phyloP scores from a whole-genome alignment of 2,888 invertebrate genomes.

The Orchesella flavescens region DNA sequence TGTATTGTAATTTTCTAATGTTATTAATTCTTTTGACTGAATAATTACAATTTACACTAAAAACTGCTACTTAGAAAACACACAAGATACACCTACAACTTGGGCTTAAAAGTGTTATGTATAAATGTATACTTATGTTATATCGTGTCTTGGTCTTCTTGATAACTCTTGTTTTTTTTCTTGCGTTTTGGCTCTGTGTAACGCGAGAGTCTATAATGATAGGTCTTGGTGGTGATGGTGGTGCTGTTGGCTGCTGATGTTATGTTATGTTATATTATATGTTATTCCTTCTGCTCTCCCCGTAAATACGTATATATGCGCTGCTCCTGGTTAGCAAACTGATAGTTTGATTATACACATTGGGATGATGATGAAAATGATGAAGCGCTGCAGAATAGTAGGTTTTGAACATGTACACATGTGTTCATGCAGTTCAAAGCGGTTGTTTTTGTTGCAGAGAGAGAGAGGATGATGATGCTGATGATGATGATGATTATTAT shows the following conservation, averaged over 20 bases:
- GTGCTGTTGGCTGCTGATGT: conserved; percentile 50
- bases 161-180: too few species aligned
- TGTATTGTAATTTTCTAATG: too few species aligned
- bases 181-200: conserved; percentile 42
- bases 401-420: not conserved
- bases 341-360: conserved; percentile 61
- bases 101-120: not conserved
- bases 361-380: conserved; percentile 55
- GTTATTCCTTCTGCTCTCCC: conserved; percentile 40
- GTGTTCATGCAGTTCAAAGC: not conserved
- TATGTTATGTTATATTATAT: conserved; percentile 36
- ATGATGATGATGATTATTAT: conserved; percentile 43
- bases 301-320: not conserved
- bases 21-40: conserved; percentile 37
- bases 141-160: conserved; percentile 42
- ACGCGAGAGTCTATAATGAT: conserved; percentile 62
- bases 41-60: conserved; percentile 55
- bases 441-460: conserved; percentile 28
- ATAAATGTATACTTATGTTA: conserved; percentile 20
- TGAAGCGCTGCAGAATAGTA: conserved; percentile 29
- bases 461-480: too few species aligned
- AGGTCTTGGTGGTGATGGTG: conserved; percentile 55
- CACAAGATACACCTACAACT: conserved; percentile 49
- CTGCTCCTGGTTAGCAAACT: conserved; percentile 61
- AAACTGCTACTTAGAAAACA: conserved; percentile 50